Evolutionary conservation across 2,797 vertebrate genomes (phyloP), one percentile per base, ranked within the genome.

Genomic region (Gorsachius magnificus): DNA sequence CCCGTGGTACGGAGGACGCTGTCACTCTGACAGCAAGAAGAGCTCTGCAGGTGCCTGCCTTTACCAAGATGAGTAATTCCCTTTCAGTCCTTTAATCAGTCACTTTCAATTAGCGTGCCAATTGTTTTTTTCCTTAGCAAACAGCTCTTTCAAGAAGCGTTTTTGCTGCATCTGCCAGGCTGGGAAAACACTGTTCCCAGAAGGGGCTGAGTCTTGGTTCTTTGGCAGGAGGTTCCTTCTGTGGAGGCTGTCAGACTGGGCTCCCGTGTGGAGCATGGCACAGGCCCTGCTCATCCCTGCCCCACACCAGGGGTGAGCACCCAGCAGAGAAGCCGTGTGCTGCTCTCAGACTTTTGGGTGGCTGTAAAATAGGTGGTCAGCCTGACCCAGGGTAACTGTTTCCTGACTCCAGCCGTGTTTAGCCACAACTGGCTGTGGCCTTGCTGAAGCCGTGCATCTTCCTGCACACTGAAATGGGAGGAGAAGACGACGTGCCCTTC

Each of bases 51-150:
- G 93, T 87, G 88, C 81, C 38, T 72, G 76, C 83, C 65, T 96
- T 69, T 83, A 96, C 93, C 46, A 38, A 60, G 71, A 93, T 94
- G 88, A 97, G 77, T 96, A 96, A 97, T 94, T 86, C 88, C 77
- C 83, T 91, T 89, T 80, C 83, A 91, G 68, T 66, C 61, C 79
- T 94, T 91, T 96, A 95, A 95, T 89, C 91, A 95, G 79, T 78
- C 82, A 74, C 82, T 93, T 95, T 85, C 92, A 96, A 97, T 92
- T 95, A 95, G 76, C 4, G 43, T 45, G 91, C 64, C 90, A 93
- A 89, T 84, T 92, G 90, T 72, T 93, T 90, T 90, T 94, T 95
- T 66, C 84, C 75, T 88, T 54, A 75, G 93, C 70, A 91, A 97
- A 93, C 63, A 78, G 86, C 68, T 92, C 94, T 92, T 89, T 93